These are phyloP conservation scores for Ectemnius lituratus DNA, from an alignment of 2,888 invertebrate genomes.

Conservation along the genomic window DNA sequence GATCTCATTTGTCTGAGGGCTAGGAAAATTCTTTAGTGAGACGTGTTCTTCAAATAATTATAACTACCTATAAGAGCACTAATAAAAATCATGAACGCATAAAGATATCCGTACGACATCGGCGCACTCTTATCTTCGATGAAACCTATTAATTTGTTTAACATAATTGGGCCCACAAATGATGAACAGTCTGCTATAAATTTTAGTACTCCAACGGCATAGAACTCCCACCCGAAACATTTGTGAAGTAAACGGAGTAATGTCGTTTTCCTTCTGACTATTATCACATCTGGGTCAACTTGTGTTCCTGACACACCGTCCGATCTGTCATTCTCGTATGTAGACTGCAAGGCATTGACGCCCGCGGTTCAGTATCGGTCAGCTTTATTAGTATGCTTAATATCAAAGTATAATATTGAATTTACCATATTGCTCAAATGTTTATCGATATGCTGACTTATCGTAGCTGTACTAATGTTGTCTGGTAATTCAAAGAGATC, in stretches of 20 bases:
- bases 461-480: constrained; percentile 81
- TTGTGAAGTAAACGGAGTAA: constrained; percentile 85
- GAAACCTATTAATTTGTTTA: constrained; percentile 89
- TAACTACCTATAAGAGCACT: constrained; percentile 84
- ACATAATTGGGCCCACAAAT: constrained; percentile 93
- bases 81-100: constrained; percentile 83
- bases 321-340: constrained; percentile 20
- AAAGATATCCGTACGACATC: constrained; percentile 82
- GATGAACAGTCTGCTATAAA: constrained; percentile 89
- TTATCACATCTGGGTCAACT: constrained; percentile 31
- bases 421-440: constrained; percentile 75
- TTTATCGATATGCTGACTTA: constrained; percentile 82
- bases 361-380: not conserved
- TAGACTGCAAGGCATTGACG: constrained; percentile 38
- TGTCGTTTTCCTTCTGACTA: constrained; percentile 77
- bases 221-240: constrained; percentile 90
- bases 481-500: constrained; percentile 91
- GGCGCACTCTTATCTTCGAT: constrained; percentile 86
- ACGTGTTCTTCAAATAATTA: constrained; percentile 9
- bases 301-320: constrained; percentile 9
- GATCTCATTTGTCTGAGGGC: not conserved
- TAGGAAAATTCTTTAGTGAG: not conserved
- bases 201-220: constrained; percentile 90
- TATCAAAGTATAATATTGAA: constrained; percentile 9
- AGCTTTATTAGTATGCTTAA: not conserved